Evolutionary conservation across 1,140 invertebrate species (phyloP), one percentile per base, ranked within the genome.

Genomic region (Drosophila orosa): DNA sequence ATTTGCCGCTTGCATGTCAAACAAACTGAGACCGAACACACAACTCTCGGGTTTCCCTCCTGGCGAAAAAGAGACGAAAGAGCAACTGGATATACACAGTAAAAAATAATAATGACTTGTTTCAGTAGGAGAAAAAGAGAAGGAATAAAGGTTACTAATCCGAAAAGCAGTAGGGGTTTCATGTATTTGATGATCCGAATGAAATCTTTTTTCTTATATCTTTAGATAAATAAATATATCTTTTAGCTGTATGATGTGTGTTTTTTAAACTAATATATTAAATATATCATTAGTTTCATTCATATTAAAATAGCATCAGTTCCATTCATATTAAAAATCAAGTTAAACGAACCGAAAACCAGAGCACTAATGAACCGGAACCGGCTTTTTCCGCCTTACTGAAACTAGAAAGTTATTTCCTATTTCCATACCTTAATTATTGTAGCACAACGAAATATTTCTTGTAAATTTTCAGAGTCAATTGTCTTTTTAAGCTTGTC

Each of bases 1-100:
- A 87, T 87, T 87, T 83, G 67, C 83, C 72, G 84, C 83, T 87
- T 87, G 83, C 83, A 87, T 87, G 83, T 87, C 75, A 76, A 74
- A 80, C 82, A 74, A 80, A 55, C 45, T 47, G 55, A 47, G 73
- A 47, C 74, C 47, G 65, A 65, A 50, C 73, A 60, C 63, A 67
- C 74, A 75, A 66, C 77, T 62, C 82, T 85, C 78, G 65, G 69
- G 85, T 85, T 85, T 81, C 82, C 71, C 59, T 50, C 50, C 54
- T 25, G 40, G 59, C 31, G 25, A n/a, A 19, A 65, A 31, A 19
- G 39, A 60, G 39, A 44, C 12, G 42, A 74, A 45, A 35, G 22
- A 65, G 17, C 4, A 29, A n/a, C 15, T 47, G 17, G 31, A 47
- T 15, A 9, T 48, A 8, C 57, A 63, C 27, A 8, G 60, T n/a